These are phyloP conservation scores for Erethizon dorsatum DNA, from an alignment of 2,797 vertebrate genomes.

Conservation along the genomic window DNA sequence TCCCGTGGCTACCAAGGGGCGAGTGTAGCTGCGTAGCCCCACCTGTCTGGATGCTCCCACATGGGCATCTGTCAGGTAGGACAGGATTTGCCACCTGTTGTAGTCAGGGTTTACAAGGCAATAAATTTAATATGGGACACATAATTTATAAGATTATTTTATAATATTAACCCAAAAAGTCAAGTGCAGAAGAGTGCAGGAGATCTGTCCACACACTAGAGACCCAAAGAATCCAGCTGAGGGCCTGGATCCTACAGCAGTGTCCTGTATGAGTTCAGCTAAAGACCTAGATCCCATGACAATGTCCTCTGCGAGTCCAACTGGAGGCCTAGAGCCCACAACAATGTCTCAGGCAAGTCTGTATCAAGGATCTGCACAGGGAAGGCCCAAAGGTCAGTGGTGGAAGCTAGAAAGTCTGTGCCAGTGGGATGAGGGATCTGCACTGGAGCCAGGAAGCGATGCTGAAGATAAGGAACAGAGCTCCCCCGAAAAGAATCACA, in stretches of 20 bases:
- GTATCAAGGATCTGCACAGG: not conserved
- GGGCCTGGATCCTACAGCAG: not conserved
- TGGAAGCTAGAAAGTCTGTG: not conserved
- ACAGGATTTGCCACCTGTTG: not conserved
- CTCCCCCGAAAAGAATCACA: not conserved
- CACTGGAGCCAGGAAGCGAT: not conserved
- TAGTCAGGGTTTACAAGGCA: not conserved
- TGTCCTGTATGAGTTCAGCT: not conserved
- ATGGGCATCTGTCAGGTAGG: not conserved
- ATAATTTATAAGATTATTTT: not conserved
- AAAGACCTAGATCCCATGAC: not conserved
- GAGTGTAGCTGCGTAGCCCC: not conserved
- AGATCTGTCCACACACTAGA: not conserved
- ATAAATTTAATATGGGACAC: not conserved
- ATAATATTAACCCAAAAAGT: not conserved
- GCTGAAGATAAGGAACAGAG: not conserved
- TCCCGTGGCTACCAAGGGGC: not conserved
- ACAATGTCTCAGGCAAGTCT: not conserved
- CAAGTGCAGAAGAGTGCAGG: not conserved
- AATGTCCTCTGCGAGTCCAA: not conserved
- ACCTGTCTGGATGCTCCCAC: not conserved
- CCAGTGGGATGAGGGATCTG: not conserved
- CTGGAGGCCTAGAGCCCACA: not conserved
- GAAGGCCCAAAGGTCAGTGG: not conserved
- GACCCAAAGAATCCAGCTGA: not conserved